phyloP scores from a whole-genome alignment of 2,888 invertebrate species.

The Volucella zonaria region DNA sequence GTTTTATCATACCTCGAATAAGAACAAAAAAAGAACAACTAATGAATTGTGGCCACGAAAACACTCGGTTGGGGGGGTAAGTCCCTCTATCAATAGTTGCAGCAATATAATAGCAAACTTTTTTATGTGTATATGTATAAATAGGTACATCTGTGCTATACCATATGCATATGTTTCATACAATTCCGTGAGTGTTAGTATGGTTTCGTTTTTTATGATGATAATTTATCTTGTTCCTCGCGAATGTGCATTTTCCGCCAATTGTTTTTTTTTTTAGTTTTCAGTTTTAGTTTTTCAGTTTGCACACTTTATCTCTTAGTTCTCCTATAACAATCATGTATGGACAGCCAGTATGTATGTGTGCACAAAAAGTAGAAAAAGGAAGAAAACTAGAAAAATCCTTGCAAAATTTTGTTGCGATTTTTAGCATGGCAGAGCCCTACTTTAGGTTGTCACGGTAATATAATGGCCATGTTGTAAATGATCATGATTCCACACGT shows the following conservation, averaged over 20 bases:
- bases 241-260: constrained; percentile 47
- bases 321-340: background rate
- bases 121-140: background rate
- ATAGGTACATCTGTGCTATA: background rate
- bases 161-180: background rate
- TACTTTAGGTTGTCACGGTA: background rate
- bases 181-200: background rate
- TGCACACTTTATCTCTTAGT: constrained; percentile 26
- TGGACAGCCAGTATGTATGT: background rate
- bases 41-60: constrained; percentile 65
- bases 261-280: background rate
- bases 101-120: constrained; percentile 1
- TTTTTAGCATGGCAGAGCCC: constrained; percentile 16
- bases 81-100: constrained; percentile 5
- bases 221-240: constrained; percentile 37
- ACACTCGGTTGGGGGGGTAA: background rate
- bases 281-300: background rate
- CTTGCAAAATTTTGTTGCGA: constrained; percentile 28
- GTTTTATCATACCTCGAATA: background rate
- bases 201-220: constrained; percentile 19
- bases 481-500: constrained; percentile 63
- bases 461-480: constrained; percentile 36
- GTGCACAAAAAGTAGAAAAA: background rate
- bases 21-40: constrained; percentile 2
- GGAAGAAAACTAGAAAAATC: constrained; percentile 3